phyloP scores from a whole-genome alignment of 1,140 invertebrate species.

The Drosophila bocki region DNA sequence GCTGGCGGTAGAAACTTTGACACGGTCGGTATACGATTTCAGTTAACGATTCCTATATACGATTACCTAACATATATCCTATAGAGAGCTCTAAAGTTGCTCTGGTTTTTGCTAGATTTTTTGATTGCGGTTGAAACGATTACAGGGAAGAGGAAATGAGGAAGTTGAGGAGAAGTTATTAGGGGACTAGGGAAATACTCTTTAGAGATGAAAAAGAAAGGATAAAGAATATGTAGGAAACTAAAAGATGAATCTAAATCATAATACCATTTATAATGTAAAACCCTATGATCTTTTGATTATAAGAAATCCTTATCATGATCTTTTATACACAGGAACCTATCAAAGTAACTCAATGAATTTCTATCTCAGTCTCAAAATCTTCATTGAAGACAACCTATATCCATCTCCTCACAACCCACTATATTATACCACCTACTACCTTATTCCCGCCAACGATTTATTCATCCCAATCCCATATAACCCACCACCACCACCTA shows the following conservation, averaged over 20 bases:
- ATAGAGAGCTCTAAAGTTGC: conserved; percentile 17
- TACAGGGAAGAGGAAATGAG: conserved; percentile 36
- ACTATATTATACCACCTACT: conserved; percentile 3
- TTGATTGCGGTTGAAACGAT: conserved; percentile 66
- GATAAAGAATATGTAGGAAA: background rate
- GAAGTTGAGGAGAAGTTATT: background rate
- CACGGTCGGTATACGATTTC: conserved; percentile 68
- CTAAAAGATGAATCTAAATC: background rate
- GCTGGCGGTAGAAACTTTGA: conserved; percentile 54
- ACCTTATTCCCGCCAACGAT: background rate
- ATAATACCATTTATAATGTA: background rate
- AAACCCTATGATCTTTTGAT: background rate
- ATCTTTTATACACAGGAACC: background rate
- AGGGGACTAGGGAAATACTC: background rate
- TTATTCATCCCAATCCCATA: conserved; percentile 15
- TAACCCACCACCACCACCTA: background rate
- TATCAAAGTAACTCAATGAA: background rate
- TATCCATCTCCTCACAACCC: background rate
- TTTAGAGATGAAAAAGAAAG: background rate
- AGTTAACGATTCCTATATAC: conserved; percentile 37
- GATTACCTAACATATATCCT: conserved; percentile 2
- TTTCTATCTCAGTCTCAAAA: background rate
- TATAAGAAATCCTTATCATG: background rate
- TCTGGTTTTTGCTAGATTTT: conserved; percentile 48
- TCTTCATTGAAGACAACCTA: background rate